Evolutionary conservation across 2,797 vertebrate genomes (phyloP).

Genomic region (Vipera latastei): DNA sequence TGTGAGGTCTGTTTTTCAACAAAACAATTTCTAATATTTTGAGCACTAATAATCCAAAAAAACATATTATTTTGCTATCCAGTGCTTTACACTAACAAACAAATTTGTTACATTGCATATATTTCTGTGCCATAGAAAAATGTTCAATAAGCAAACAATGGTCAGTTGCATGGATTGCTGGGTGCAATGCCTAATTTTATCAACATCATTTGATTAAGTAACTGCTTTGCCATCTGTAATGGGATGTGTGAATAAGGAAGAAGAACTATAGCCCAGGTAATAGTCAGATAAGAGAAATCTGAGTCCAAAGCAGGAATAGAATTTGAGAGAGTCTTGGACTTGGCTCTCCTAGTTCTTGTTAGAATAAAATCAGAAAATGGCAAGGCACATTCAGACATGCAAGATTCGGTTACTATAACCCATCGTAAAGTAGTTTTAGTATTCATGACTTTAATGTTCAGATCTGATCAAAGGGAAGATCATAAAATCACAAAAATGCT

Average conservation of each 20-base stretch:
- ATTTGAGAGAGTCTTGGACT: not conserved
- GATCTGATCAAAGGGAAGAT: not conserved
- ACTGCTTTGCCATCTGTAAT: not conserved
- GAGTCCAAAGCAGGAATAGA: not conserved
- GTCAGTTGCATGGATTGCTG: not conserved
- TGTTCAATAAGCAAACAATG: not conserved
- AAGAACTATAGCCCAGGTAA: not conserved
- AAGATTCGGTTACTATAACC: not conserved
- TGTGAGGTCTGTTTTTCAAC: not conserved
- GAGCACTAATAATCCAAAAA: not conserved
- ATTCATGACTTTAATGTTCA: not conserved
- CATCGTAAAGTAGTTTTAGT: not conserved
- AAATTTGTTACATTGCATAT: not conserved
- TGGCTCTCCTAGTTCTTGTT: not conserved
- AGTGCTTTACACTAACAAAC: not conserved
- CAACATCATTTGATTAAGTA: not conserved
- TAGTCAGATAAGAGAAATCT: not conserved
- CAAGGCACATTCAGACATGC: not conserved
- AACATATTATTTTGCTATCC: not conserved
- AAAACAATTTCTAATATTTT: not conserved
- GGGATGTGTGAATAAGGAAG: not conserved
- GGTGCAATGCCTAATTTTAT: not conserved
- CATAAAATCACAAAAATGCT: not conserved
- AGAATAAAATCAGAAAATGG: not conserved
- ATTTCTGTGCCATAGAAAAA: not conserved